Conservation (phyloP, 2,113 vertebrate species). For the Podilymbus podiceps region DNA sequence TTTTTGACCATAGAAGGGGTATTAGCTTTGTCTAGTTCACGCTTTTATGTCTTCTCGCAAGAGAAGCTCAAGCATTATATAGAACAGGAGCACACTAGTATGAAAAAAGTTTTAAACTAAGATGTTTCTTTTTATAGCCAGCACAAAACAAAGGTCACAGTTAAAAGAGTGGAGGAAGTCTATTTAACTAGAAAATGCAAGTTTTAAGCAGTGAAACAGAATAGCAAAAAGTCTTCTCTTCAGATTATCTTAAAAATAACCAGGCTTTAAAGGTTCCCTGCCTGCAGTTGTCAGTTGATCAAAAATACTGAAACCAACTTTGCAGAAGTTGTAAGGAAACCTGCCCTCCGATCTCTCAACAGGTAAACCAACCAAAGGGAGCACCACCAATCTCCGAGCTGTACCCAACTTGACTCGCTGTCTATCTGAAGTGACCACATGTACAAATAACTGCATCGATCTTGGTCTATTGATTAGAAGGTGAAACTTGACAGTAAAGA, state of each 20-base stretch:
- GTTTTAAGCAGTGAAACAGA: background rate
- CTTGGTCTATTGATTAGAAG: background rate
- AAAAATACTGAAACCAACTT: background rate
- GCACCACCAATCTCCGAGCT: background rate
- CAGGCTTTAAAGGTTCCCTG: background rate
- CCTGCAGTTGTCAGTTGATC: background rate
- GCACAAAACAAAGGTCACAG: background rate
- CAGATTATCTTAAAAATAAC: background rate
- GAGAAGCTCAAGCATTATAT: background rate
- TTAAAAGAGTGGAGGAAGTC: background rate
- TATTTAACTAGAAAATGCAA: background rate
- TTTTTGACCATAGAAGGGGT: background rate
- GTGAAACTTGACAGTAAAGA: background rate
- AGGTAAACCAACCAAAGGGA: background rate
- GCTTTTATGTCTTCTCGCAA: background rate
- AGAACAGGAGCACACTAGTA: background rate
- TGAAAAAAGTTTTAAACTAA: background rate
- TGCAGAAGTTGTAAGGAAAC: background rate
- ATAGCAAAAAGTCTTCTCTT: background rate
- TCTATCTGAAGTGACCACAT: accelerated
- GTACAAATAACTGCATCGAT: background rate
- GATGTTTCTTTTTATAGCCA: background rate
- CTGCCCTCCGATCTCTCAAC: background rate
- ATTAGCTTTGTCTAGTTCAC: background rate
- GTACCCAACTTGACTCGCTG: background rate